phyloP scores from a whole-genome alignment of 2,888 invertebrate species.

The Nomada goodeniana region DNA sequence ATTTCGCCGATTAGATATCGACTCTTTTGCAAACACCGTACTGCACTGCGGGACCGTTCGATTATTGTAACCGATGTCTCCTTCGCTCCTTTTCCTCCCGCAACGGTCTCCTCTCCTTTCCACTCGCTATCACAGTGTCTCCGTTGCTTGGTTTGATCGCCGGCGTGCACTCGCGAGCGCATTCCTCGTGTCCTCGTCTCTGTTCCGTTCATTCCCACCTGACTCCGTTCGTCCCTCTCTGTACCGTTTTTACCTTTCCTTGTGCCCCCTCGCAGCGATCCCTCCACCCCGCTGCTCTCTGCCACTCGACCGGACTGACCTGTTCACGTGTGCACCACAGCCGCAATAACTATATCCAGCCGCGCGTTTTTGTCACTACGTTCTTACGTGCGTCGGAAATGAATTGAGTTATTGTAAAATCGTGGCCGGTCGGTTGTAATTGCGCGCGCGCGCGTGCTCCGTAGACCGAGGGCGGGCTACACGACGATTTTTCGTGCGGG shows the following conservation, averaged over 20 bases:
- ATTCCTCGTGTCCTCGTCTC: slow-evolving; percentile 5
- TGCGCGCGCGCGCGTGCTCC: slow-evolving; percentile 63
- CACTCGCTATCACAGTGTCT: not conserved
- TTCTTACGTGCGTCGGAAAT: slow-evolving; percentile 67
- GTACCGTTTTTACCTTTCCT: slow-evolving; percentile 36
- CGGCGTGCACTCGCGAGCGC: not conserved
- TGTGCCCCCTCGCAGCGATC: slow-evolving; percentile 29
- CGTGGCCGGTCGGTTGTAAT: slow-evolving; percentile 60
- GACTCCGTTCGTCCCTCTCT: slow-evolving; percentile 11
- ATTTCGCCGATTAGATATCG: slow-evolving; percentile 79
- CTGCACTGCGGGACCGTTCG: slow-evolving; percentile 59
- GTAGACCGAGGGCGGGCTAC: not conserved
- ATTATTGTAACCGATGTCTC: slow-evolving; percentile 62
- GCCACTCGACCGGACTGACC: slow-evolving; percentile 75
- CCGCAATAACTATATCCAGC: slow-evolving; percentile 73
- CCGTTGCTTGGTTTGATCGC: not conserved
- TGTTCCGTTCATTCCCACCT: slow-evolving; percentile 25
- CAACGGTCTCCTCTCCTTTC: not conserved
- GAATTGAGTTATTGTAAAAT: slow-evolving; percentile 73
- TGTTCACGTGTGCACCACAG: slow-evolving; percentile 74
- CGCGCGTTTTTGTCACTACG: slow-evolving; percentile 59
- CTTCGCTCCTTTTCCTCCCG: not conserved
- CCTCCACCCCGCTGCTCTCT: slow-evolving; percentile 48
- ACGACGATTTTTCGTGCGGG: slow-evolving; percentile 35
- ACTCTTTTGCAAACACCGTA: slow-evolving; percentile 69